A percentile compares a stretch with the other conserved stretches of the same genome.
Evolutionary conservation across 2,888 invertebrate species (phyloP).

Genomic region (Dasypolia templi): DNA sequence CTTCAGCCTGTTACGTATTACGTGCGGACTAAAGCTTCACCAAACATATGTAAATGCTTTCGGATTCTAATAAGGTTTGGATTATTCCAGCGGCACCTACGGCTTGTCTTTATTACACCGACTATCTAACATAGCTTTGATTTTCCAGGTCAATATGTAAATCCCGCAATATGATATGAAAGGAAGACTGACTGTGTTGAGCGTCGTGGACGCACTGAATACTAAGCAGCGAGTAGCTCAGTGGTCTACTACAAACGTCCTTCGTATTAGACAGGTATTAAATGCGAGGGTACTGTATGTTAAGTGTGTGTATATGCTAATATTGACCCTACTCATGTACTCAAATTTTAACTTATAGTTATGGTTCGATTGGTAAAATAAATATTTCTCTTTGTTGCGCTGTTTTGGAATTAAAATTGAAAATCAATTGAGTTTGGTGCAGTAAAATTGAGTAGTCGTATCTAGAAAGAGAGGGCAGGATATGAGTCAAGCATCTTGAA

Average conservation of each 20-base stretch:
- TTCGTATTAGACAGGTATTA: constrained; percentile 51
- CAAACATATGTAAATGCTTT: not conserved
- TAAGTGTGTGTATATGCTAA: constrained; percentile 49
- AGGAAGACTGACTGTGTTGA: constrained; percentile 43
- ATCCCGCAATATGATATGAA: constrained; percentile 49
- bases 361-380: constrained; percentile 5
- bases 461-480: not conserved
- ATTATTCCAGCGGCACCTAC: not conserved
- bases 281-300: constrained; percentile 23
- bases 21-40: not conserved
- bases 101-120: constrained; percentile 8
- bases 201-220: constrained; percentile 49
- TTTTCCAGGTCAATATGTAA: constrained; percentile 56
- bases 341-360: constrained; percentile 25
- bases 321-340: constrained; percentile 22
- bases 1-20: too few relatives aligned
- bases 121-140: constrained; percentile 34
- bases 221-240: constrained; percentile 32
- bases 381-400: constrained; percentile 1
- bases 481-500: too few relatives aligned
- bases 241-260: constrained; percentile 40
- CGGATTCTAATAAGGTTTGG: not conserved
- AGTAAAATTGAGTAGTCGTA: not conserved
- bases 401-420: not conserved
- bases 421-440: not conserved